Evolutionary conservation across 2,113 vertebrate species (phyloP).

Genomic region (Thymallus thymallus): DNA sequence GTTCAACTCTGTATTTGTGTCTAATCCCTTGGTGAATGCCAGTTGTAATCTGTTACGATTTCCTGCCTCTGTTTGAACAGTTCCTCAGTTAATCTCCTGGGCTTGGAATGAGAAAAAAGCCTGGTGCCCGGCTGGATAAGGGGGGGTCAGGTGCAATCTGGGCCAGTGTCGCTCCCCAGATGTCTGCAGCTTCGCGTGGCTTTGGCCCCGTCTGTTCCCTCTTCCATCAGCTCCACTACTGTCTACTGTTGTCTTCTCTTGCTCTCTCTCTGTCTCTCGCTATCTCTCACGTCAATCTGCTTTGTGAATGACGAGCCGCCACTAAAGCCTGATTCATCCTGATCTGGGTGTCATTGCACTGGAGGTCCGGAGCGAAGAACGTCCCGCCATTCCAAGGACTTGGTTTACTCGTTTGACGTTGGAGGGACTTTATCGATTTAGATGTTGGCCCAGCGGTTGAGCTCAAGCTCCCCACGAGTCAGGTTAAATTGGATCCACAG

Average conservation of each 20-base stretch:
- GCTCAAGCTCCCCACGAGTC: slow-evolving; percentile 10
- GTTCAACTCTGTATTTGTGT: slow-evolving; percentile 38
- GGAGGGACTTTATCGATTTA: neutral
- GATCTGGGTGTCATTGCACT: neutral
- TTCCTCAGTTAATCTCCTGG: slow-evolving; percentile 42
- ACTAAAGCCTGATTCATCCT: slow-evolving; percentile 17
- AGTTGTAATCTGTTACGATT: slow-evolving; percentile 48
- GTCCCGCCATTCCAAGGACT: slow-evolving; percentile 9
- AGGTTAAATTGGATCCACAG: neutral
- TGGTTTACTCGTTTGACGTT: slow-evolving; percentile 7
- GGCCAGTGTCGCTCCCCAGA: slow-evolving; percentile 25
- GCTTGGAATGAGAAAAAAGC: slow-evolving; percentile 21
- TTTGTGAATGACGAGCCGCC: slow-evolving; percentile 25
- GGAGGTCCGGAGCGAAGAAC: neutral
- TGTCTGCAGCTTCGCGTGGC: slow-evolving; percentile 19
- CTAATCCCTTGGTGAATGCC: slow-evolving; percentile 42
- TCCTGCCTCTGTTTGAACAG: slow-evolving; percentile 34
- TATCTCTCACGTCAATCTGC: slow-evolving; percentile 1
- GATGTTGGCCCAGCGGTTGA: neutral
- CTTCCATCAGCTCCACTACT: neutral
- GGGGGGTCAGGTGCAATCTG: slow-evolving; percentile 47
- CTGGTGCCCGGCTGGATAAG: slow-evolving; percentile 19
- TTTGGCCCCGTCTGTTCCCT: neutral
- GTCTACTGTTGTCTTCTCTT: neutral
- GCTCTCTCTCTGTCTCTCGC: neutral